Evolutionary conservation across 2,888 invertebrate species (phyloP).

Genomic region (Epinotia ramella): DNA sequence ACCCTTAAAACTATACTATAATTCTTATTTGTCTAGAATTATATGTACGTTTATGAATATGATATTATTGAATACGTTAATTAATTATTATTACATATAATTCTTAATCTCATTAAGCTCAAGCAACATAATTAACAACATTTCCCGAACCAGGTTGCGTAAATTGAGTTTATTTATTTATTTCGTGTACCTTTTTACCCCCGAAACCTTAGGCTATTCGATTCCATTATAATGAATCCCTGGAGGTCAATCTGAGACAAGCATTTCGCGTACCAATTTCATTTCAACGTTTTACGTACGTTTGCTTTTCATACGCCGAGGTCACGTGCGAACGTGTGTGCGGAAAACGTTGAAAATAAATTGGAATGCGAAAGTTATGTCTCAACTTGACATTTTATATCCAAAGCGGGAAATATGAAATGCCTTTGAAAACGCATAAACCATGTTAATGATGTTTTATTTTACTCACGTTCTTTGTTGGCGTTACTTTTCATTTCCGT

Average conservation of each 20-base stretch:
- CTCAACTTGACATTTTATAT: background rate
- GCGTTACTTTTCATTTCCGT: conserved; percentile 91
- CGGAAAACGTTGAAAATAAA: background rate
- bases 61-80: too few relatives aligned
- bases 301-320: background rate
- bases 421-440: background rate
- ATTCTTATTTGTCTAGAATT: too few relatives aligned
- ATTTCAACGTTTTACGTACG: background rate
- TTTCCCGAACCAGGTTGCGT: background rate
- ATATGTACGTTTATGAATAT: too few relatives aligned
- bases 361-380: background rate
- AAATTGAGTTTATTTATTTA: background rate
- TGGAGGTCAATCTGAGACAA: background rate
- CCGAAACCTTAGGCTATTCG: background rate
- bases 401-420: background rate
- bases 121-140: background rate
- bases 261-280: background rate
- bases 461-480: conserved; percentile 90
- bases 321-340: background rate
- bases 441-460: conserved; percentile 33
- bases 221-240: conserved; percentile 2
- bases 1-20: too few relatives aligned
- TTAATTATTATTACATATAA: too few relatives aligned
- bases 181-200: background rate
- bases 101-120: too few relatives aligned